Conservation (phyloP, 2,797 vertebrate species). For the Danio kyathit region DNA sequence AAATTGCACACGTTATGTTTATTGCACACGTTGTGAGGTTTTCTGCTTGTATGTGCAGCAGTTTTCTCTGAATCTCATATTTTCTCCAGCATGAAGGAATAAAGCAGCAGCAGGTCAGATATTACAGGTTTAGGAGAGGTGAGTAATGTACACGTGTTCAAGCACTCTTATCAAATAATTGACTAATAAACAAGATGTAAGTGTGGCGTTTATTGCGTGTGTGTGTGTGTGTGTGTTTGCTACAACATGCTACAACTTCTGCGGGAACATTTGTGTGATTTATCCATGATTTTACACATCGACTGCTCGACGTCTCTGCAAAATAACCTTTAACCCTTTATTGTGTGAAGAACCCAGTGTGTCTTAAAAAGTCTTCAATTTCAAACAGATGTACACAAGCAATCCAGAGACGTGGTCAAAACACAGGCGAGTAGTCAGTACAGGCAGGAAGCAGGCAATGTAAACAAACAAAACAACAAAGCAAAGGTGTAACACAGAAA, state of each 20-base stretch:
- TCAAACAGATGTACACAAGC: too few species aligned
- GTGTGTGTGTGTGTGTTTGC: conserved; percentile 21
- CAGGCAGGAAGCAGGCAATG: too few species aligned
- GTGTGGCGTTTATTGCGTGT: conserved; percentile 80
- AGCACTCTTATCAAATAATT: conserved; percentile 86
- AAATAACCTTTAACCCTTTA: too few species aligned
- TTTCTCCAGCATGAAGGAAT: not conserved
- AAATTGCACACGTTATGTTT: too few species aligned
- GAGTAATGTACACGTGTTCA: conserved; percentile 64
- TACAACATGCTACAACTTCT: not conserved
- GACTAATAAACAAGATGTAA: conserved; percentile 87
- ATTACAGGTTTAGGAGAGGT: conserved; percentile 39
- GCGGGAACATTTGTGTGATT: not conserved
- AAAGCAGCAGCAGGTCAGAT: not conserved
- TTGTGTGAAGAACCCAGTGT: too few species aligned
- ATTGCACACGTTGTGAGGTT: too few species aligned
- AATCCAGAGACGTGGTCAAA: too few species aligned
- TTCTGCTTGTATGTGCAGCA: not conserved
- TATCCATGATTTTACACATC: not conserved
- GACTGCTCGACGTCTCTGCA: not conserved
- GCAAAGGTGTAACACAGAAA: too few species aligned
- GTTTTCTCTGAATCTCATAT: not conserved
- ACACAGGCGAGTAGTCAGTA: too few species aligned
- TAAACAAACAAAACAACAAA: too few species aligned
- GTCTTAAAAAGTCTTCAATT: too few species aligned